Evolutionary conservation across 2,888 invertebrate genomes (phyloP).

Genomic region (Cheilosia urbana): DNA sequence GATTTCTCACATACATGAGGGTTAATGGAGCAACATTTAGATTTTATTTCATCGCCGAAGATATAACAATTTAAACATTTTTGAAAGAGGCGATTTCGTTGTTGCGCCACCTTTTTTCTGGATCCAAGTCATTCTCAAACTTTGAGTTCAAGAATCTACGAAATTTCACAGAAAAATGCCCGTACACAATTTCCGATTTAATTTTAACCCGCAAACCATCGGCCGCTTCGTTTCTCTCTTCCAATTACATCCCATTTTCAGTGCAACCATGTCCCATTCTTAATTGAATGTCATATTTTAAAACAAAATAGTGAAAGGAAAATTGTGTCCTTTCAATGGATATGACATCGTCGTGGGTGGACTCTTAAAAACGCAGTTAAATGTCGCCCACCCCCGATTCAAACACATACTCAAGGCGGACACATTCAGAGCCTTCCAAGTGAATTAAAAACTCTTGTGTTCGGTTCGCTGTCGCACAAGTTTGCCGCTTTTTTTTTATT

Average conservation of each 20-base stretch:
- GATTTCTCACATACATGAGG: too few species aligned
- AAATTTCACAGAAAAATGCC: too few species aligned
- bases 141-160: too few species aligned
- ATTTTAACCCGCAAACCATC: background rate
- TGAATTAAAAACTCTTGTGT: constrained; percentile 68
- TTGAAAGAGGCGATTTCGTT: too few species aligned
- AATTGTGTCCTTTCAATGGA: constrained; percentile 39
- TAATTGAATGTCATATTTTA: constrained; percentile 51
- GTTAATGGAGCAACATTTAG: too few species aligned
- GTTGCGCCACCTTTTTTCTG: too few species aligned
- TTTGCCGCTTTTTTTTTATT: background rate
- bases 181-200: background rate
- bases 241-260: background rate
- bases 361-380: constrained; percentile 4
- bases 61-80: too few species aligned
- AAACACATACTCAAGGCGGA: constrained; percentile 27
- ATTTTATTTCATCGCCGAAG: too few species aligned
- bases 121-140: too few species aligned
- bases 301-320: constrained; percentile 26
- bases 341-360: constrained; percentile 20
- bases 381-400: constrained; percentile 25
- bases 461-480: constrained; percentile 17
- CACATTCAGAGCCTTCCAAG: constrained; percentile 39
- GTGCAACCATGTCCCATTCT: constrained; percentile 10
- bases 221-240: background rate